A percentile compares a stretch with the other conserved stretches of the same genome.
These are phyloP conservation scores for Cylindroiulus punctatus DNA, from an alignment of 2,888 invertebrate species.

Conservation along the genomic window DNA sequence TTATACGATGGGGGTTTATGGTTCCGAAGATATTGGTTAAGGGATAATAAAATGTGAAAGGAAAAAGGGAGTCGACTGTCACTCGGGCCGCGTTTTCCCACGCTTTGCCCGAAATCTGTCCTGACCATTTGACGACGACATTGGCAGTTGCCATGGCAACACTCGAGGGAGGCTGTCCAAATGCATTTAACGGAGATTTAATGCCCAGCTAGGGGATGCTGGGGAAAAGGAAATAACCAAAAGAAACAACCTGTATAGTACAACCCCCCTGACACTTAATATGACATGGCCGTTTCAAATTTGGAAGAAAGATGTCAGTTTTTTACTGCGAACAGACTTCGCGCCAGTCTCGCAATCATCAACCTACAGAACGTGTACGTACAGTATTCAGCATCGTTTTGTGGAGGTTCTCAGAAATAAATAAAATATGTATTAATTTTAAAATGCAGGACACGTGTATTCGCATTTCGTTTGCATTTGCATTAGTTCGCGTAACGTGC, in stretches of 20 bases:
- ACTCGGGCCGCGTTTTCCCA: slow-evolving; percentile 13
- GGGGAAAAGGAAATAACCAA: background rate
- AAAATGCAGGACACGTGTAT: no score
- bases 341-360: no score
- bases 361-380: no score
- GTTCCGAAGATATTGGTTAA: slow-evolving; percentile 43
- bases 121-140: slow-evolving; percentile 46
- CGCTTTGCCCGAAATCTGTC: slow-evolving; percentile 2
- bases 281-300: no score
- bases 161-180: slow-evolving; percentile 8
- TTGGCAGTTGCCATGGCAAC: slow-evolving; percentile 25
- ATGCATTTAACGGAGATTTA: slow-evolving; percentile 33
- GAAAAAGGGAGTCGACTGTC: slow-evolving; percentile 44
- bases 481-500: no score
- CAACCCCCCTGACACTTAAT: no score
- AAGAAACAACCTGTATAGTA: slow-evolving; percentile 22
- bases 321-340: no score
- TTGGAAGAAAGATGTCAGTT: no score
- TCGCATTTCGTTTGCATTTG: no score
- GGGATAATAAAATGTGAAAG: slow-evolving; percentile 48
- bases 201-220: background rate
- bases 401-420: no score
- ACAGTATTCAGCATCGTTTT: no score
- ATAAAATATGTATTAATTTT: no score
- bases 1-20: slow-evolving; percentile 35